phyloP scores from a whole-genome alignment of 2,797 vertebrate species.

The Gambusia yucatana region DNA sequence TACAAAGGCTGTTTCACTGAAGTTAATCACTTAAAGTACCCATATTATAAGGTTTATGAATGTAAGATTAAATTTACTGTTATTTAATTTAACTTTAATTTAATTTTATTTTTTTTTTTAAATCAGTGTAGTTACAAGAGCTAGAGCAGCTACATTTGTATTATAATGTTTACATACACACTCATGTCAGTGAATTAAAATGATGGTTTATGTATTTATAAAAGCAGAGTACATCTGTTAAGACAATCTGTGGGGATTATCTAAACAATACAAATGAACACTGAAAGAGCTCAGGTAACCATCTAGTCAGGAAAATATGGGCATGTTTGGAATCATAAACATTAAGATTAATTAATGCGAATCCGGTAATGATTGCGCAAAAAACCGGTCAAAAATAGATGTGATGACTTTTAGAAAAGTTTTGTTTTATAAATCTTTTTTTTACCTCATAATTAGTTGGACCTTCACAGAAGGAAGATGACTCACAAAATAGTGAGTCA shows the following conservation, averaged over 20 bases:
- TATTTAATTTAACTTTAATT: neutral
- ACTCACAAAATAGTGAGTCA: no score
- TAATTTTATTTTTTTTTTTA: neutral
- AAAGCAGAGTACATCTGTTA: neutral
- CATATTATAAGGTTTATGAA: neutral
- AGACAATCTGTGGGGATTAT: neutral
- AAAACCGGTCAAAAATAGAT: no score
- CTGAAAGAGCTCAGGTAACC: neutral
- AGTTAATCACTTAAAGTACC: neutral
- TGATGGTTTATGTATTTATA: neutral
- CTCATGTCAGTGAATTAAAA: neutral
- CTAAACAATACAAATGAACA: neutral
- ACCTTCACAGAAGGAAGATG: no score
- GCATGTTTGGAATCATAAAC: neutral
- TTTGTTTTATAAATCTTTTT: no score
- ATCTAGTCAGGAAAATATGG: neutral
- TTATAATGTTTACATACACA: neutral
- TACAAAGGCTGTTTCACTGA: neutral
- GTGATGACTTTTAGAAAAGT: neutral
- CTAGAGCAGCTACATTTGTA: neutral
- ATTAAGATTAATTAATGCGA: neutral
- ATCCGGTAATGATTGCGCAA: neutral
- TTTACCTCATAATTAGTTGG: no score
- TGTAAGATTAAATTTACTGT: neutral
- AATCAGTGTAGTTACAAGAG: neutral